Evolutionary conservation across 2,888 invertebrate species (phyloP), one percentile per base, ranked within the genome.

Genomic region (Agonopterix alstromeriana): DNA sequence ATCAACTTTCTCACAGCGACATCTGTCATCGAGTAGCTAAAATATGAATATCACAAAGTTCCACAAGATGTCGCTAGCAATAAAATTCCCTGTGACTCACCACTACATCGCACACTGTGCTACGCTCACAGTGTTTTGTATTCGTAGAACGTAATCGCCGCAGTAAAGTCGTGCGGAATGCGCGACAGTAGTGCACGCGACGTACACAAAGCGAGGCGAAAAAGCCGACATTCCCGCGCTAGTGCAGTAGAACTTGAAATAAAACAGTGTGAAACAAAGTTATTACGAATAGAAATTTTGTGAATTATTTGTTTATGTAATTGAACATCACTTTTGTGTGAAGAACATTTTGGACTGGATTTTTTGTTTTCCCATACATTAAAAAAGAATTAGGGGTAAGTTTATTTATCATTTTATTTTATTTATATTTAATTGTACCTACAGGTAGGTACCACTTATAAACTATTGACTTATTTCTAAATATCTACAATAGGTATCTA

Each of bases 211-310:
- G 76, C 67, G 61, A 63, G 67, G 75, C 75, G 79, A 83, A 83
- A 77, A 80, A 73, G 64, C 67, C 70, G 57, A 73, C 66, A 70
- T 79, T 81, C 75, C 72, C 73, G 79, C 77, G 79, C 68, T 58
- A 69, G 77, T 81, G 72, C 60, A 62, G 61, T 68, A 66, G 50
- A 71, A 70, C 68, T 76, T 70, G 50, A 67, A 54, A 66, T 70
- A 78, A 78, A 83, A 82, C 76, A 77, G 79, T 83, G 84, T 77
- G 79, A 80, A 78, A 68, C 53, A 53, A 66, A 63, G 65, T 58
- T 67, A 56, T 60, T 58, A 61, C 66, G 65, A 61, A 64, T 71
- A 77, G 68, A 78, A 75, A 75, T 73, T 27, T 38, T 76, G 68
- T 70, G 75, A 64, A 27, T 60, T 71, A 65, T 67, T 17, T 66